Evolutionary conservation across 2,888 invertebrate species (phyloP), one percentile per base, ranked within the genome.

Genomic region (Leptarthrus brevirostris): DNA sequence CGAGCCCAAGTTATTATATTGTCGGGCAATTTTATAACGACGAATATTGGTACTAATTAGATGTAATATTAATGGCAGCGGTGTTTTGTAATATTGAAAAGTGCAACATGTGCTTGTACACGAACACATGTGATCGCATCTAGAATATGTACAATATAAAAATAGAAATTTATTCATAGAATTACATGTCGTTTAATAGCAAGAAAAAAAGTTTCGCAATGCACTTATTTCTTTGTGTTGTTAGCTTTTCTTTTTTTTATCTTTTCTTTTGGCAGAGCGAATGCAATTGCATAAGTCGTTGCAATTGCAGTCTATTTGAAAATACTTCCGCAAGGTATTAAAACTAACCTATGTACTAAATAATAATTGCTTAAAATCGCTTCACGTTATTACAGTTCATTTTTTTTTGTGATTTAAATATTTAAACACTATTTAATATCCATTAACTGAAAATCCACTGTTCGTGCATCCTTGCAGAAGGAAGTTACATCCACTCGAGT

Each of bases 251-350:
- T 26, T 71, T n/a, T n/a, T 52, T 40, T 22, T 71, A 16, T 53
- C 22, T 52, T 53, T 61, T 44, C n/a, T 61, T 53, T 44, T 73
- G 73, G 73, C 73, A 64, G 64, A 74, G 54, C 20, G 18, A 47
- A 20, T 66, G 74, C 72, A 64, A 36, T 74, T 74, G 74, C 74
- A 74, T 74, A 74, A 74, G 34, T 18, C 26, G 34, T 44, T 14
- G 30, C 66, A 34, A 52, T 14, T 64, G 44, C 12, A 64, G 36
- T 12, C 24, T 12, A 12, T 22, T 3, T 3, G 8, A 24, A 20
- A 44, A 22, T 24, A 47, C 16, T 4, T 26, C 52, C 52, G 20
- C 26, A 69, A 52, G 20, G 16, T 16, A 30, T 52, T 26, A 30
- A 47, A 16, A 34, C 5, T 18, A 52, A 22, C 24, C 14, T 54